Evolutionary conservation across 2,888 invertebrate genomes (phyloP).

Genomic region (Micoletzkya japonica): DNA sequence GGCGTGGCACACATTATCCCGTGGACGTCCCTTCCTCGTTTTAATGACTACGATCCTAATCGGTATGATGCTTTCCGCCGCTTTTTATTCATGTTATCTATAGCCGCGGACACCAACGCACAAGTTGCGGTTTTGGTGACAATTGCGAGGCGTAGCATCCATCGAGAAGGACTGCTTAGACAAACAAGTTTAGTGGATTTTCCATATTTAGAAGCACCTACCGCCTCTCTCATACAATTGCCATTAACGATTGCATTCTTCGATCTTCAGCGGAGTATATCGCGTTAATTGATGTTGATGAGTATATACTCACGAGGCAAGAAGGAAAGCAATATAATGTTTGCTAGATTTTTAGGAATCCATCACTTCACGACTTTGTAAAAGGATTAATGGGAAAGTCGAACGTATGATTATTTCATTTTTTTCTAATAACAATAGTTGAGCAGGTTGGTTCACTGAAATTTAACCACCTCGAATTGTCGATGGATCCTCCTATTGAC

Average conservation of each 20-base stretch:
- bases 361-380: conserved; percentile 4
- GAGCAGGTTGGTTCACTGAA: not conserved
- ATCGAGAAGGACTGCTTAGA: too few species aligned
- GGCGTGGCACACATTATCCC: not conserved
- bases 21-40: not conserved
- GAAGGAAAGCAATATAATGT: not conserved
- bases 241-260: conserved; percentile 13
- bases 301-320: conserved; percentile 3
- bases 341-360: not conserved
- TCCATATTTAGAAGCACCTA: conserved; percentile 11
- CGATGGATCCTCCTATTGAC: not conserved
- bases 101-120: not conserved
- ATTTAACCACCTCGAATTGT: conserved; percentile 6
- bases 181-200: too few species aligned
- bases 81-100: not conserved
- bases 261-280: conserved; percentile 10
- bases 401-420: too few species aligned
- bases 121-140: too few species aligned
- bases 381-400: not conserved
- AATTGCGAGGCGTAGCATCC: too few species aligned
- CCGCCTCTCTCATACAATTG: conserved; percentile 12
- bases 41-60: conserved; percentile 13
- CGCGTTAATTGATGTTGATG: conserved; percentile 10
- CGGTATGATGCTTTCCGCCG: not conserved
- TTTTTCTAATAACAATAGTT: not conserved